A percentile compares a stretch with the other conserved stretches of the same genome.
These are phyloP conservation scores for Rhorus exstirpatorius DNA, from an alignment of 2,888 invertebrate species.

Conservation along the genomic window DNA sequence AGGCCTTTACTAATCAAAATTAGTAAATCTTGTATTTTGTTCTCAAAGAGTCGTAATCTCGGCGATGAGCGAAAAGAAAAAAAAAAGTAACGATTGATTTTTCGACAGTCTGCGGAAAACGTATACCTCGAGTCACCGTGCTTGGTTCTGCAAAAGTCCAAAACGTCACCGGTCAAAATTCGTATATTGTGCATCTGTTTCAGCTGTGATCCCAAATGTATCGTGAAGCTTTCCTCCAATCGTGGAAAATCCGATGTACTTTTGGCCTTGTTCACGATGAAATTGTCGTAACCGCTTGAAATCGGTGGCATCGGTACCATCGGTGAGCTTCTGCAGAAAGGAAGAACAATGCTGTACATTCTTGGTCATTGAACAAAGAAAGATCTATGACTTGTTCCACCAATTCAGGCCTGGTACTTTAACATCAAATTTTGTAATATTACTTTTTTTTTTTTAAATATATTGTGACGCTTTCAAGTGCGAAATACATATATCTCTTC, in stretches of 20 bases:
- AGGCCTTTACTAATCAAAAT: too few relatives aligned
- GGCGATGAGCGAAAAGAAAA: too few relatives aligned
- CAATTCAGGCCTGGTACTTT: too few relatives aligned
- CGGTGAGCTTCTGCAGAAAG: conserved; percentile 85
- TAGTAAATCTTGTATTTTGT: too few relatives aligned
- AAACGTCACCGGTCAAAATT: conserved; percentile 94
- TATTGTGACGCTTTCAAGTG: too few relatives aligned
- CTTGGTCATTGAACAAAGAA: too few relatives aligned
- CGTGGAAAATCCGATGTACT: conserved; percentile 82
- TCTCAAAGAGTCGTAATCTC: too few relatives aligned
- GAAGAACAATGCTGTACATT: conserved; percentile 13
- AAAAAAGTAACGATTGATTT: too few relatives aligned
- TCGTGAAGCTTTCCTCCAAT: conserved; percentile 98
- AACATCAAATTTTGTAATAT: too few relatives aligned
- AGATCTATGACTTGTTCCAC: neutral
- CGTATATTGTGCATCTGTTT: conserved; percentile 99
- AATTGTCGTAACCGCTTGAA: conserved; percentile 80
- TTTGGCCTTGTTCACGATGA: conserved; percentile 80
- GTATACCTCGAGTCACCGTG: conserved; percentile 85
- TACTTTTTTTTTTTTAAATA: too few relatives aligned
- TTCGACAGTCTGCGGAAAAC: too few relatives aligned
- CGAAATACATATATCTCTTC: too few relatives aligned
- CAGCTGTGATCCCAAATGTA: conserved; percentile 98
- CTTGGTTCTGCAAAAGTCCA: conserved; percentile 91
- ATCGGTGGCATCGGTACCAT: conserved; percentile 84